phyloP scores from a whole-genome alignment of 2,888 invertebrate species.

The Drosophila emarginata region DNA sequence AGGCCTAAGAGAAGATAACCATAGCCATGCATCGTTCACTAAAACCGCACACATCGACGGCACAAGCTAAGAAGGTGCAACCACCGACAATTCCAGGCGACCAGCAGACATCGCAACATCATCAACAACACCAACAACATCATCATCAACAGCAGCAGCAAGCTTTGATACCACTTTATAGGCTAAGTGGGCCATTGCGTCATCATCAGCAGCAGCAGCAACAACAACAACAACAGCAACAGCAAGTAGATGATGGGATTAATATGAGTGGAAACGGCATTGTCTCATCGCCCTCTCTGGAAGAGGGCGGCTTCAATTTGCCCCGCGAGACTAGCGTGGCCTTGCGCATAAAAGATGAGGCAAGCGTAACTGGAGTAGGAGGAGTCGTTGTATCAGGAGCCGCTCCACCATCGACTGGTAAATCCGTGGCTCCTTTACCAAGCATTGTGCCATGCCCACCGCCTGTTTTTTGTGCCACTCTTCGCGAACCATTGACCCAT shows the following conservation, averaged over 20 bases:
- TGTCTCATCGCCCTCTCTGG: slow-evolving; percentile 82
- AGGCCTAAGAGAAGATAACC: slow-evolving; percentile 60
- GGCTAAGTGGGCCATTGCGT: slow-evolving; percentile 77
- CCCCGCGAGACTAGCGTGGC: slow-evolving; percentile 82
- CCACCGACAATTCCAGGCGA: slow-evolving; percentile 93
- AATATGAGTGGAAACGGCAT: slow-evolving; percentile 81
- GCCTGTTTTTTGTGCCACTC: slow-evolving; percentile 85
- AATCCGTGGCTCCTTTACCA: slow-evolving; percentile 78
- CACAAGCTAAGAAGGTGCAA: slow-evolving; percentile 95
- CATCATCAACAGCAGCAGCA: slow-evolving; percentile 72
- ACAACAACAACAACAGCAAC: slow-evolving; percentile 9
- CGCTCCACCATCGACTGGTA: slow-evolving; percentile 9
- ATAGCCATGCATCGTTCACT: slow-evolving; percentile 94
- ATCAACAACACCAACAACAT: too few species aligned
- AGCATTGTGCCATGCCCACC: slow-evolving; percentile 84
- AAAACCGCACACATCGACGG: slow-evolving; percentile 91
- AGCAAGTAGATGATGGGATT: slow-evolving; percentile 78
- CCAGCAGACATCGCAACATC: slow-evolving; percentile 81
- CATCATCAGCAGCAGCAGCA: slow-evolving; percentile 60
- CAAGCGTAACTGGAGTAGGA: slow-evolving; percentile 85
- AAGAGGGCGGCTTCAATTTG: slow-evolving; percentile 82
- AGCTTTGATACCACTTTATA: slow-evolving; percentile 75
- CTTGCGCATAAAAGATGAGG: slow-evolving; percentile 81
- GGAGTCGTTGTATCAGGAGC: slow-evolving; percentile 74
- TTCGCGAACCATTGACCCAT: slow-evolving; percentile 87